Evolutionary conservation across 35 echinoderm and acorn worm species (phyloP).

Genomic region (Stichopus chloronotus): DNA sequence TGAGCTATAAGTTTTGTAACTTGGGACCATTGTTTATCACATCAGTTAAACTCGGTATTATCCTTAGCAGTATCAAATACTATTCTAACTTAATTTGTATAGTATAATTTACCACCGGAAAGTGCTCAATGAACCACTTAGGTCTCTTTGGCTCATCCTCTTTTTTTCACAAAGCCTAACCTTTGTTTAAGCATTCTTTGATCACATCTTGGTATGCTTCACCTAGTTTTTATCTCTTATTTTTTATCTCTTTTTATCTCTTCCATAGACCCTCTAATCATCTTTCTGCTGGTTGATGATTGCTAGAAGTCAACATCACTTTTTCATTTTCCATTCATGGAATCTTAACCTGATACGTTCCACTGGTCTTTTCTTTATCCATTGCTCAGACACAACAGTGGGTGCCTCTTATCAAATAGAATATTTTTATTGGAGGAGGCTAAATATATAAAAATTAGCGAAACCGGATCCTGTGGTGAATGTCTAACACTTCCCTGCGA

Average conservation of each 20-base stretch:
- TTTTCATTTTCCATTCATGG: constrained; percentile 57
- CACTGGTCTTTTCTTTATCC: not conserved
- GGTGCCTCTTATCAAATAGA: too few relatives aligned
- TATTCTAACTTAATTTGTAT: constrained; percentile 48
- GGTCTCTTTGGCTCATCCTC: not conserved
- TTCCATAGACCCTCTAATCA: constrained; percentile 16
- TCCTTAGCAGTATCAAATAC: constrained; percentile 53
- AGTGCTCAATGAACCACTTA: constrained; percentile 57
- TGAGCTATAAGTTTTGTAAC: constrained; percentile 54
- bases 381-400: too few relatives aligned
- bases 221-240: constrained; percentile 2
- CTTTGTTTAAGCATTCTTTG: constrained; percentile 16
- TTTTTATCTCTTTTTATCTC: constrained; percentile 21
- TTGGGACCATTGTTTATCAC: constrained; percentile 56
- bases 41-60: constrained; percentile 50
- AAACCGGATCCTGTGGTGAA: too few relatives aligned
- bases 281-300: constrained; percentile 26
- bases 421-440: too few relatives aligned
- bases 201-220: constrained; percentile 38
- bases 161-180: constrained; percentile 34
- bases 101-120: constrained; percentile 49
- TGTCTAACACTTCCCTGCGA: too few relatives aligned
- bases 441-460: too few relatives aligned
- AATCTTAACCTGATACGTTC: constrained; percentile 16
- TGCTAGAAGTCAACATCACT: not conserved